A percentile compares a stretch with the other conserved stretches of the same genome.
These are phyloP conservation scores for Spodoptera litura DNA, from an alignment of 1,140 invertebrate genomes.

Conservation along the genomic window DNA sequence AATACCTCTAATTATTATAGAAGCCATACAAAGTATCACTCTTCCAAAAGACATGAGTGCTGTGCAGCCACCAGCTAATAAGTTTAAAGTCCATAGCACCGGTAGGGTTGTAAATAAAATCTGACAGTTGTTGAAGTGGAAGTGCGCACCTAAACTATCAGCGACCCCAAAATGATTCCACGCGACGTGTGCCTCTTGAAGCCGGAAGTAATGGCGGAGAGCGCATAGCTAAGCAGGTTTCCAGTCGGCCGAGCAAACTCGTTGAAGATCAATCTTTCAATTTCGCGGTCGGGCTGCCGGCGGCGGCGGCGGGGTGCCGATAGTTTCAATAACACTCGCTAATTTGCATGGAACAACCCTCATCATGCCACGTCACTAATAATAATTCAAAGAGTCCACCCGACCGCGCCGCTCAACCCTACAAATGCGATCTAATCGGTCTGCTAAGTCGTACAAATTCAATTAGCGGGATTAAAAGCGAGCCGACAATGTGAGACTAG, in stretches of 20 bases:
- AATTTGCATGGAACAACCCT: constrained; percentile 41
- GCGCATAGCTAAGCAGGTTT: constrained; percentile 38
- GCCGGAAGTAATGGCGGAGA: not conserved
- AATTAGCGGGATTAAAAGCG: constrained; percentile 64
- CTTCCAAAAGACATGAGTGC: too few species aligned
- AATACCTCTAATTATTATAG: too few species aligned
- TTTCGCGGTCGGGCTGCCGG: constrained; percentile 26
- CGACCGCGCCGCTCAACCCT: constrained; percentile 55
- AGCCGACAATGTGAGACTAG: constrained; percentile 48
- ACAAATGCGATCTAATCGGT: constrained; percentile 66
- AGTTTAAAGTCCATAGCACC: too few species aligned
- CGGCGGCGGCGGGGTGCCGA: not conserved
- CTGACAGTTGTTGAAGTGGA: not conserved
- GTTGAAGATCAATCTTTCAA: constrained; percentile 40
- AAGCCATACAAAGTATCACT: too few species aligned
- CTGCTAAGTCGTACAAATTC: constrained; percentile 66
- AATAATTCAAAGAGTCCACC: constrained; percentile 49
- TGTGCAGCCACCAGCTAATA: too few species aligned
- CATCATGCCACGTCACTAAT: constrained; percentile 39
- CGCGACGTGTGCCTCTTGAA: constrained; percentile 25
- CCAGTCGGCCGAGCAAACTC: constrained; percentile 23
- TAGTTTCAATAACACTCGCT: constrained; percentile 48
- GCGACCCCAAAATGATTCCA: not conserved
- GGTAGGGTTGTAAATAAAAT: not conserved
- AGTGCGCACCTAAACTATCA: constrained; percentile 5